phyloP scores from a whole-genome alignment of 2,888 invertebrate genomes.

The Girardia tigrina region DNA sequence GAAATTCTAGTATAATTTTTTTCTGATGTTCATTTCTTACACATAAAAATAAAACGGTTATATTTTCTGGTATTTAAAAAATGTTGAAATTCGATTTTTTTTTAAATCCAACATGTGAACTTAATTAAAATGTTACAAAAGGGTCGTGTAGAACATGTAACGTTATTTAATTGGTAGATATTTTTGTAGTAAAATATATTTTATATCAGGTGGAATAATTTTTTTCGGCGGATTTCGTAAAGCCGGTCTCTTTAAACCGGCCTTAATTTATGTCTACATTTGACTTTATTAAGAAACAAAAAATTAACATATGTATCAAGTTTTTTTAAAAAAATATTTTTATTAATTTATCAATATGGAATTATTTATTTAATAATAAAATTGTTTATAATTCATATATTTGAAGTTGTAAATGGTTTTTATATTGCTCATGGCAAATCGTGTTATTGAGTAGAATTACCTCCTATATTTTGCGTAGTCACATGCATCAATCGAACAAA shows the following conservation, averaged over 20 bases:
- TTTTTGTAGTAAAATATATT: slow-evolving; percentile 2
- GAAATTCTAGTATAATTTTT: too few species aligned
- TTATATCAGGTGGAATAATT: not conserved
- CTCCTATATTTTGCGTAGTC: not conserved
- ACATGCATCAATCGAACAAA: slow-evolving; percentile 19
- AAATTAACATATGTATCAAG: not conserved
- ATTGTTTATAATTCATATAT: slow-evolving; percentile 16
- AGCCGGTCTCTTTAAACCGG: not conserved
- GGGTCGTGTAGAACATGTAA: not conserved
- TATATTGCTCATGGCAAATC: slow-evolving; percentile 13
- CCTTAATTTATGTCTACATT: too few species aligned
- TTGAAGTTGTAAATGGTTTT: slow-evolving; percentile 23
- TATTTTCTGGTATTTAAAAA: too few species aligned
- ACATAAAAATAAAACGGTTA: too few species aligned
- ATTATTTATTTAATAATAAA: not conserved
- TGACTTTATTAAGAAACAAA: not conserved
- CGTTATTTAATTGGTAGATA: not conserved
- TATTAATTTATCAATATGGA: too few species aligned
- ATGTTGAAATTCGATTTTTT: too few species aligned
- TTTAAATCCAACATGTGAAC: slow-evolving; percentile 12
- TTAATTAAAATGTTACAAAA: slow-evolving; percentile 23
- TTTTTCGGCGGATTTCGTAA: not conserved
- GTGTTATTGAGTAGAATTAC: slow-evolving; percentile 17
- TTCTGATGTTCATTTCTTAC: too few species aligned
- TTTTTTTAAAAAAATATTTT: not conserved